Conservation (phyloP, 2,113 vertebrate genomes). For the Irena cyanogastra region DNA sequence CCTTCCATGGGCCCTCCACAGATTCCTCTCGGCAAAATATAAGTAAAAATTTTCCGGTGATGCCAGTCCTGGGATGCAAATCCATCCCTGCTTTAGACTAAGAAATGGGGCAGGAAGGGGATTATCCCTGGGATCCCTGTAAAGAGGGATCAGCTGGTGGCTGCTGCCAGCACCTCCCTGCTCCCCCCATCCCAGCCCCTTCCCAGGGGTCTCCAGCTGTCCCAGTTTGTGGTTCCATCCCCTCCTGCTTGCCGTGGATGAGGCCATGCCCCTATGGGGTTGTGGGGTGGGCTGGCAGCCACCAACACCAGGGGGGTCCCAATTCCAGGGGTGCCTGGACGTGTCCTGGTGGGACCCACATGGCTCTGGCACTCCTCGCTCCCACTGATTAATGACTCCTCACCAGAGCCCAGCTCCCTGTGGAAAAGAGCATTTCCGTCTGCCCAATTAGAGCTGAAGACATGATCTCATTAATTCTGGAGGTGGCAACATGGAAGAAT, state of each 20-base stretch:
- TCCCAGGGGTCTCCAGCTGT: background rate
- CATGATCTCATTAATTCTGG: conserved; percentile 27
- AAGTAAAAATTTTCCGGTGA: background rate
- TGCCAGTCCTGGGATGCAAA: background rate
- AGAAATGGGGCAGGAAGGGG: background rate
- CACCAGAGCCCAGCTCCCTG: background rate
- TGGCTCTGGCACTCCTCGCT: fast-evolving
- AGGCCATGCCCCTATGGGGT: fast-evolving
- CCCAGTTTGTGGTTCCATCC: fast-evolving
- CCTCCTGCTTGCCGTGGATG: background rate
- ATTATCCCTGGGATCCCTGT: background rate
- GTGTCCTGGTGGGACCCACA: fast-evolving
- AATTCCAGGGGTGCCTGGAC: background rate
- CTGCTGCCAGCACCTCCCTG: background rate
- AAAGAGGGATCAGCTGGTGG: background rate
- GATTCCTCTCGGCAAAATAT: background rate
- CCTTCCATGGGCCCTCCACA: background rate
- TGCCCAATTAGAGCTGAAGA: conserved; percentile 30
- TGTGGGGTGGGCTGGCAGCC: background rate
- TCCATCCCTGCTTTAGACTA: background rate
- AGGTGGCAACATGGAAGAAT: conserved; percentile 1
- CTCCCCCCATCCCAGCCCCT: background rate
- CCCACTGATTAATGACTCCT: conserved; percentile 8
- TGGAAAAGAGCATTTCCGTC: background rate
- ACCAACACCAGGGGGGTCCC: fast-evolving